A percentile compares a stretch with the other conserved stretches of the same genome.
phyloP scores from a whole-genome alignment of 2,113 vertebrate species.

The Irena cyanogastra region DNA sequence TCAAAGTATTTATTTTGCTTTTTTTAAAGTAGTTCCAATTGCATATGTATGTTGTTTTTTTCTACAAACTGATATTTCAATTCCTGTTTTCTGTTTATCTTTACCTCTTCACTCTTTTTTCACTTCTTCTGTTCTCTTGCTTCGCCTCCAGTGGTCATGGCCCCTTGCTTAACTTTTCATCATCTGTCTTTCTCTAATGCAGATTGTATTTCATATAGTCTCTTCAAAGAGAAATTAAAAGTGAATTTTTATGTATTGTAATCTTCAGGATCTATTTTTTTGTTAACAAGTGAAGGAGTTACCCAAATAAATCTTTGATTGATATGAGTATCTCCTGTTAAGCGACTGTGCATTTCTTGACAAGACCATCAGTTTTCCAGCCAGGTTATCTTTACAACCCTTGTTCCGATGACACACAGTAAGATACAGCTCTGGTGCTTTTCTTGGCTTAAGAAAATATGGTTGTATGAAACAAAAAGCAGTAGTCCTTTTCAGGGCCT shows the following conservation, averaged over 20 bases:
- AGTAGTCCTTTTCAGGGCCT: background rate
- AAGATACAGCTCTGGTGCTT: background rate
- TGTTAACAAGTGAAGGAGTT: background rate
- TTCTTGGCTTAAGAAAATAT: background rate
- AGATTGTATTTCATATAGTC: background rate
- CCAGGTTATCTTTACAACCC: background rate
- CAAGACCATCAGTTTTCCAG: background rate
- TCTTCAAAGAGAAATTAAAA: background rate
- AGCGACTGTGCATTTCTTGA: background rate
- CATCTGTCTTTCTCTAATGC: background rate
- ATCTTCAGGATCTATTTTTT: background rate
- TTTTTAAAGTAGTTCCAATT: background rate
- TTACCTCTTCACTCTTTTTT: background rate
- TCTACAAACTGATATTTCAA: background rate
- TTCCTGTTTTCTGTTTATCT: background rate
- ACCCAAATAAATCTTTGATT: background rate
- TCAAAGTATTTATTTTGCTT: background rate
- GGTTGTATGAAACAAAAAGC: background rate
- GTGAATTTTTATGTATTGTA: background rate
- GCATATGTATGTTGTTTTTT: background rate
- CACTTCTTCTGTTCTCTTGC: background rate
- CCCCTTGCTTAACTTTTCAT: background rate
- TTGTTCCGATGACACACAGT: background rate
- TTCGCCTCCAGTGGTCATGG: background rate
- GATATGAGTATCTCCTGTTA: background rate